Base-by-base conservation (phyloP, 2,888 invertebrate species). In the Baronia brevicornis region DNA sequence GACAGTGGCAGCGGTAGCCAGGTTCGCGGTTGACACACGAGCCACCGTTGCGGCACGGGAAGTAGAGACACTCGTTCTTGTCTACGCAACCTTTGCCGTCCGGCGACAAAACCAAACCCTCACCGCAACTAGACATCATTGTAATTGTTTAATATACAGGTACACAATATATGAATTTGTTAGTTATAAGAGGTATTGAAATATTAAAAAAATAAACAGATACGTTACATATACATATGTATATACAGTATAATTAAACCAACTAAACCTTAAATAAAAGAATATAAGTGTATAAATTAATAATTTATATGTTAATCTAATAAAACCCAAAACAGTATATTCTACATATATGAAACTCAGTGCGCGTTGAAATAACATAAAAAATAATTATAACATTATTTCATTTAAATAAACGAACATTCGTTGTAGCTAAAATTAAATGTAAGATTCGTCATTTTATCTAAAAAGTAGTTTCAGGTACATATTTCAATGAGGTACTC, bases 31-130 rank as follows among this genome's bases (percentile, higher is more conserved):
- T 96, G 70, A 93, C 90, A 79, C 97, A 97, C 43, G 92, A 90
- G 46, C 96, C 96, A 46, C 96, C 96, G 75, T 97, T 96, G 63
- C 94, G 88, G 78, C 97, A 97, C 43, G 96, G 96, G 77, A 92
- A 89, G 85, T 96, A 95, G 75, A 95, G 88, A 78, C 97, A 97
- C 79, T 97, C 97, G 86, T 97, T 95, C 84, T 95, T 94, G 87
- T 97, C 96, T 85, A 92, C 92, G 86, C 97, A 97, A 69, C 94
- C 94, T 80, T 96, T 95, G 63, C 91, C 91, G 84, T 96, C 96
- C 48, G 92, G 90, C 41, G 96, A 93, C 84, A 94, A 91, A 66
- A 95, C 88, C 75, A 93, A 91, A 78, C 96, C 96, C 86, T 95
- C 95, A 63, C 95, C 96, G 87, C 96, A 97, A 82, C 96, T 96